Base-by-base conservation (phyloP, 2,113 vertebrate species). In the Anhinga anhinga region DNA sequence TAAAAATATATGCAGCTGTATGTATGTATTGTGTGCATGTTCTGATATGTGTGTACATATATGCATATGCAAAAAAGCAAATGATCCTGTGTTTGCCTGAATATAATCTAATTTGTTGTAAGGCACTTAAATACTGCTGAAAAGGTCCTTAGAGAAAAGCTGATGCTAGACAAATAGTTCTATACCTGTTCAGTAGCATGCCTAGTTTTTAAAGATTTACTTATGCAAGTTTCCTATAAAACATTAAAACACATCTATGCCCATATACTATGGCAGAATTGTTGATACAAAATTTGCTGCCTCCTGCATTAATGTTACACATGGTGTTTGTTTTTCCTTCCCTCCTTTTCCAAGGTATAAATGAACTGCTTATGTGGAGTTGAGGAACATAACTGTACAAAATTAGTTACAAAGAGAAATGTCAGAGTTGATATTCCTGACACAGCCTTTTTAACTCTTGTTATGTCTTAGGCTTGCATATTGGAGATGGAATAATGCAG, bases 361-460 rank as follows among this genome's bases (percentile, higher is more conserved):
- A 95, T 77, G 93, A 91, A 76, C 62, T 67, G 91, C 74, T 96
- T 95, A 88, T 55, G 59, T 90, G 70, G 88, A 91, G 78, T 91
- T 94, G 86, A 66, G 86, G 87, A 90, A 82, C 61, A 45, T 95
- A 93, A 94, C 86, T 67, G 82, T 74, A 95, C 94, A 77, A 95
- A 96, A 96, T 93, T 95, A 97, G 79, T 93, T 93, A 93, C 95
- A 94, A 96, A 97, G 93, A 93, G 90, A 96, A 98, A 61, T 88
- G 91, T 96, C 87, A 93, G 86, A 79, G 70, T 34, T 69, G 53
- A 95, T 92, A 86, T 93, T 92, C 86, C 82, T 93, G 91, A 93
- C 82, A 66, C 81, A 95, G 88, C 77, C 90, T 93, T 97, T 95
- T 95, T 94, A 97, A 95, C 62, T 74, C 81, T 65, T 82, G 50